A percentile compares a stretch with the other conserved stretches of the same genome.
Conservation (phyloP, 2,888 invertebrate species). For the Orthosia cruda region DNA sequence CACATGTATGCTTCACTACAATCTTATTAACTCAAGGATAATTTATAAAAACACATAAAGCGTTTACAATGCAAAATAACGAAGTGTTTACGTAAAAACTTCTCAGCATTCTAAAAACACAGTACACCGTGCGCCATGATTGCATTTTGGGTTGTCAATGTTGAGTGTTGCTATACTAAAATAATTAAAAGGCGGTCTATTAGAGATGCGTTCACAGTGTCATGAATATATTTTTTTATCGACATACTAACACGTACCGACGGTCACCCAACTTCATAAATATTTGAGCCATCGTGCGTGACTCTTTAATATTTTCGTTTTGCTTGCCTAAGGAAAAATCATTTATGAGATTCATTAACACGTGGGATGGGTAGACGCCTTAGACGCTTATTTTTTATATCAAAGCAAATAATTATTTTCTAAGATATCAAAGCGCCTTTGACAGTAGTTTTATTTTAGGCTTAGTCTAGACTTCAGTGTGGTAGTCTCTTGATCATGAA, state of each 20-base stretch:
- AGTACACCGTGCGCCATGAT: constrained; percentile 92
- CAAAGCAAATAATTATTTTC: background rate
- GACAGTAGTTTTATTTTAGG: too few species aligned
- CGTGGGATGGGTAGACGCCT: background rate
- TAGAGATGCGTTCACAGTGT: constrained; percentile 80
- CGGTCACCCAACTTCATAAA: background rate
- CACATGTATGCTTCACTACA: constrained; percentile 90
- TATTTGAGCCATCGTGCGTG: background rate
- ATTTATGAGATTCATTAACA: background rate
- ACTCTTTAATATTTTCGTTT: background rate
- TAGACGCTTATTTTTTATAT: background rate
- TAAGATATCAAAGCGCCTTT: too few species aligned
- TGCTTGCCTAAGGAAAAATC: background rate
- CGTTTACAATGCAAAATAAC: constrained; percentile 88
- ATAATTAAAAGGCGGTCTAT: constrained; percentile 88
- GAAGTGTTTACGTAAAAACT: constrained; percentile 92
- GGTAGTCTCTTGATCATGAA: too few species aligned
- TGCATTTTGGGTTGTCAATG: constrained; percentile 92
- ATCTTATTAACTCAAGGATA: constrained; percentile 84
- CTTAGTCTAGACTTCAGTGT: too few species aligned
- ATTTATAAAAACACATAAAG: constrained; percentile 88
- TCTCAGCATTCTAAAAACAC: constrained; percentile 92
- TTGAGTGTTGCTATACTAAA: constrained; percentile 85
- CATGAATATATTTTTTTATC: constrained; percentile 14
- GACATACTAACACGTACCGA: background rate